Percentiles rank a stretch among this genome's conserved stretches.
These are phyloP conservation scores for Folsomia candida DNA, from an alignment of 2,888 invertebrate species.

Conservation along the genomic window DNA sequence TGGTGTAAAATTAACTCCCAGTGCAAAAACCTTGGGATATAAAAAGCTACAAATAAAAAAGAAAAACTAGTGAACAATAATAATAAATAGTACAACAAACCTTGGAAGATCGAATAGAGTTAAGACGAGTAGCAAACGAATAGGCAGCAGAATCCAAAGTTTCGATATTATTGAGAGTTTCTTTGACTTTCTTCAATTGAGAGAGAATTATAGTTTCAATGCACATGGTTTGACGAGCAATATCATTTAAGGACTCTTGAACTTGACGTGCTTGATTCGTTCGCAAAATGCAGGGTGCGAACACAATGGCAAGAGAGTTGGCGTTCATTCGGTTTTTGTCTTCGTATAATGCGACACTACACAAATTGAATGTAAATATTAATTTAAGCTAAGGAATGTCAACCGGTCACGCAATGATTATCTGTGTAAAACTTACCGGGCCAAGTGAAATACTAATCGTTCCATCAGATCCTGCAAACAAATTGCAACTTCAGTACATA, in stretches of 20 bases:
- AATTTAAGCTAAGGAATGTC: neutral
- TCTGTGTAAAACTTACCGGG: slow-evolving; percentile 61
- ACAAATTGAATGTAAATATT: slow-evolving; percentile 8
- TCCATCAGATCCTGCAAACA: slow-evolving; percentile 90
- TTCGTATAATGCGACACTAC: slow-evolving; percentile 78
- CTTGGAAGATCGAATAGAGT: slow-evolving; percentile 72
- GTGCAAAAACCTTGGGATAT: neutral
- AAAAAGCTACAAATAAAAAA: too few species aligned
- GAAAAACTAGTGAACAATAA: too few species aligned
- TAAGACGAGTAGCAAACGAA: slow-evolving; percentile 76
- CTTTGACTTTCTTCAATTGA: slow-evolving; percentile 78
- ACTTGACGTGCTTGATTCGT: slow-evolving; percentile 84
- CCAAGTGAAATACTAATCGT: slow-evolving; percentile 86
- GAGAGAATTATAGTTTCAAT: slow-evolving; percentile 87
- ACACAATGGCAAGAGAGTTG: slow-evolving; percentile 86
- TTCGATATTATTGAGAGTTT: slow-evolving; percentile 83
- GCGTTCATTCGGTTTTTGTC: slow-evolving; percentile 88
- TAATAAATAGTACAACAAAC: slow-evolving; percentile 55
- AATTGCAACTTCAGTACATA: too few species aligned
- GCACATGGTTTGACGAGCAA: slow-evolving; percentile 82
- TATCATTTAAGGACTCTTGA: slow-evolving; percentile 86
- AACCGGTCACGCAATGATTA: too few species aligned
- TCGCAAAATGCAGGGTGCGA: slow-evolving; percentile 83
- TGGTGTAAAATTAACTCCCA: neutral
- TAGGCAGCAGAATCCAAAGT: slow-evolving; percentile 82